Evolutionary conservation across 2,113 vertebrate genomes (phyloP), one percentile per base, ranked within the genome.

Genomic region (Agelaius phoeniceus): DNA sequence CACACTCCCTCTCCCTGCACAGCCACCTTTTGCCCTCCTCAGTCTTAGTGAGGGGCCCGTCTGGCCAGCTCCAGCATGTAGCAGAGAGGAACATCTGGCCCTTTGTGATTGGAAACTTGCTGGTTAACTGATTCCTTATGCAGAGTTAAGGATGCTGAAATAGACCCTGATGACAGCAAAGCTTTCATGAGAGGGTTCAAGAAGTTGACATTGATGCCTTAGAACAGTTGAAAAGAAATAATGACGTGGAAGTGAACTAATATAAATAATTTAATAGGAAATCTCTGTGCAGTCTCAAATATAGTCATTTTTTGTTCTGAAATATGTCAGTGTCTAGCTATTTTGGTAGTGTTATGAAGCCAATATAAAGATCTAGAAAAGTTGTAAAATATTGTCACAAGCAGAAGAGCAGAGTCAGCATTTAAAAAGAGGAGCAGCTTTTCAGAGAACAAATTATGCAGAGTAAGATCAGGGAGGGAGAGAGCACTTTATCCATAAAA

Each of bases 201-300:
- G 90, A 95, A 94, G 85, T 95, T 96, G 86, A 93, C 96, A 93
- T 5, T 92, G 93, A 96, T 96, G 79, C 75, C 69, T 96, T 96
- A 59, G 93, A 95, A 82, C 74, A 79, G 76, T 89, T 96, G 71
- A 87, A 94, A 97, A 87, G 82, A 97, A 94, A 93, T 95, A 91
- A 86, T 90, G 62, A 93, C 35, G 41, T 90, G 66, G 95, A 88
- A 97, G 85, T 80, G 92, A 97, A 96, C 95, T 95, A 83, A 95
- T 97, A 91, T 94, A 96, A 96, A 96, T 97, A 97, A 97, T 96
- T 97, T 96, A 96, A 95, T 90, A 97, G 72, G 68, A 87, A 96
- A 89, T 96, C 61, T 72, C 77, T 95, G 41, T 94, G 80, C 65
- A 84, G 69, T 48, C 91, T 89, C 93, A 90, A 78, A 86, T 88